Percentiles rank a stretch among this genome's conserved stretches.
phyloP scores from a whole-genome alignment of 2,888 invertebrate species.

The Pecten maximus region DNA sequence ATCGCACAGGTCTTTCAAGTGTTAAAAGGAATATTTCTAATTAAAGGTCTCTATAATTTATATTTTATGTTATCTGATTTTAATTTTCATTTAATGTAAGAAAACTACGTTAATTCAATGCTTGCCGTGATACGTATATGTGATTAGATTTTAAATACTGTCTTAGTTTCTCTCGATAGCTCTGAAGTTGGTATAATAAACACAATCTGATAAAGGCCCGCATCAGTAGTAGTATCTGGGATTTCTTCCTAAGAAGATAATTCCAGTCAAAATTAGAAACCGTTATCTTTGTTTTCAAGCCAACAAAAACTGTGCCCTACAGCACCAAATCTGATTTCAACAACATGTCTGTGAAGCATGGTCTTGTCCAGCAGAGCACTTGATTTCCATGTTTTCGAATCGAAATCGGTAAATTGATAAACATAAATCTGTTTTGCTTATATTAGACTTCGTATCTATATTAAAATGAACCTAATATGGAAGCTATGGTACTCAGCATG shows the following conservation, averaged over 20 bases:
- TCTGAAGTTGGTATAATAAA: not conserved
- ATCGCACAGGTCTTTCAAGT: not conserved
- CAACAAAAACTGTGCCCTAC: not conserved
- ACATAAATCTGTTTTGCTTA: too few species aligned
- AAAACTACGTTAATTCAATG: not conserved
- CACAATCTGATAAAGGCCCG: not conserved
- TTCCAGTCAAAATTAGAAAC: not conserved
- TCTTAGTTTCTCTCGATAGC: not conserved
- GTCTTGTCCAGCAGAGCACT: not conserved
- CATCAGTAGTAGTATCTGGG: not conserved
- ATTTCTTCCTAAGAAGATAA: not conserved
- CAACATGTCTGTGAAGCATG: not conserved
- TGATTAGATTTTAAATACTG: not conserved
- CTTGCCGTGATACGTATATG: not conserved
- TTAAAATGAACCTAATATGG: too few species aligned
- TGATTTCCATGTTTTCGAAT: not conserved
- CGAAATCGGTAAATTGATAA: too few species aligned
- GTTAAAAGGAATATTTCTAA: not conserved
- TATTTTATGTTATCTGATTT: conserved; percentile 9
- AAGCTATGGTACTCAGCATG: too few species aligned
- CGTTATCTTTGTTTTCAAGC: not conserved
- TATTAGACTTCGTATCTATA: too few species aligned
- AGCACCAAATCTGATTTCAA: not conserved
- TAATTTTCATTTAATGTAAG: conserved; percentile 23
- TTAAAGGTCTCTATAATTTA: not conserved